Evolutionary conservation across 2,888 invertebrate genomes (phyloP).

Genomic region (Schizotus pectinicornis): DNA sequence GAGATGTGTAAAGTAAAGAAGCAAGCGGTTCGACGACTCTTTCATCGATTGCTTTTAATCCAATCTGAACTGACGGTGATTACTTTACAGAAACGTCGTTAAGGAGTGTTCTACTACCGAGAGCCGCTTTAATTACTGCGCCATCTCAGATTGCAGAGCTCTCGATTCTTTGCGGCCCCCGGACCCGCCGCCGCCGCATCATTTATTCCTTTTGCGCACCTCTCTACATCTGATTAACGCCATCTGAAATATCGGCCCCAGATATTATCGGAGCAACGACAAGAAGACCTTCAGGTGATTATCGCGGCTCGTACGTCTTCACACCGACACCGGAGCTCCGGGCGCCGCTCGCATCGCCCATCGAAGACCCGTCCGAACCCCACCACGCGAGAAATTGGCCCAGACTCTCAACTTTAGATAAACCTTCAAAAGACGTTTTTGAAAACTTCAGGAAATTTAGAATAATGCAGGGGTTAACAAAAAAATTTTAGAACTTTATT

Average conservation of each 20-base stretch:
- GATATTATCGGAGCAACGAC: constrained; percentile 32
- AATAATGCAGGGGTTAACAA: too few species aligned
- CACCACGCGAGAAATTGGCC: too few species aligned
- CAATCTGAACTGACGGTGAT: constrained; percentile 33
- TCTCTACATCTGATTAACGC: constrained; percentile 32
- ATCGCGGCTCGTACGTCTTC: constrained; percentile 31
- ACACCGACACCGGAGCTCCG: constrained; percentile 24
- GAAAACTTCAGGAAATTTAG: too few species aligned
- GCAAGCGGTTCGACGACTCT: constrained; percentile 29
- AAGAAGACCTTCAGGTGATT: constrained; percentile 31
- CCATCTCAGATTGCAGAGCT: constrained; percentile 10
- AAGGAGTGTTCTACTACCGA: constrained; percentile 11
- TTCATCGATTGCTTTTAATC: constrained; percentile 36
- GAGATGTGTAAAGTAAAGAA: constrained; percentile 11
- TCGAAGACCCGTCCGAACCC: too few species aligned
- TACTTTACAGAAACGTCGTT: constrained; percentile 24
- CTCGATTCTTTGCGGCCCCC: constrained; percentile 9
- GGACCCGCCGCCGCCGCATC: constrained; percentile 13
- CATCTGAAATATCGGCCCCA: constrained; percentile 37
- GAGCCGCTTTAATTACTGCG: constrained; percentile 19
- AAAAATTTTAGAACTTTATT: too few species aligned
- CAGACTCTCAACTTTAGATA: too few species aligned
- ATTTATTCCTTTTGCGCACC: constrained; percentile 14
- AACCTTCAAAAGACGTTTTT: too few species aligned
- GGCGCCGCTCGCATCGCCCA: constrained; percentile 11